Evolutionary conservation across 2,113 vertebrate genomes (phyloP).

Genomic region (Oceanites oceanicus): DNA sequence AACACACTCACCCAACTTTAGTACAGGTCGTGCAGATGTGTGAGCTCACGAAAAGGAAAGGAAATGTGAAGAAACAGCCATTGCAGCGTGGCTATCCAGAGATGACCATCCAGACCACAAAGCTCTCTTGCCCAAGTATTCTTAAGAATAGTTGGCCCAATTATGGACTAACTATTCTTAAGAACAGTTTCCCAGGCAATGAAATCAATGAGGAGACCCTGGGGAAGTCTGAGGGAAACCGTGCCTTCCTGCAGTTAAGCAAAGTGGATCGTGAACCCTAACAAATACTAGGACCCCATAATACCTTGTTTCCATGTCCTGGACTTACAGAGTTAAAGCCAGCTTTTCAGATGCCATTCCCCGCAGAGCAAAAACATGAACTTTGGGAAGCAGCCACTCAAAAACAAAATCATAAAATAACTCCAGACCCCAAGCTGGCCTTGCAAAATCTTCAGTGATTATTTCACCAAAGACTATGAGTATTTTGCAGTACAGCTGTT

Average conservation of each 20-base stretch:
- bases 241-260: neutral
- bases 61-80: neutral
- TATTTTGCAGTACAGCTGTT: slow-evolving; percentile 13
- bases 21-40: accelerated
- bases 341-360: neutral
- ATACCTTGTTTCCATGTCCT: neutral
- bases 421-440: neutral
- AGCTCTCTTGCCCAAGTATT: neutral
- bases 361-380: neutral
- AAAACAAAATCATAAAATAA: slow-evolving; percentile 54
- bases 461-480: neutral
- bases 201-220: neutral
- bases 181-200: neutral
- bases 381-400: slow-evolving; percentile 3
- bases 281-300: neutral
- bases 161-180: neutral
- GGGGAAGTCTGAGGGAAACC: neutral
- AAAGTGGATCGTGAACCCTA: neutral
- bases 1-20: neutral
- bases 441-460: slow-evolving; percentile 11
- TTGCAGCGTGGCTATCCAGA: neutral
- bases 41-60: neutral
- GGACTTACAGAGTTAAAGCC: neutral
- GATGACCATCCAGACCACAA: neutral
- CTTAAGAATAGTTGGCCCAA: neutral